Percentiles rank a stretch among this genome's conserved stretches.
phyloP scores from a whole-genome alignment of 2,797 vertebrate species.

The Pitangus sulphuratus region DNA sequence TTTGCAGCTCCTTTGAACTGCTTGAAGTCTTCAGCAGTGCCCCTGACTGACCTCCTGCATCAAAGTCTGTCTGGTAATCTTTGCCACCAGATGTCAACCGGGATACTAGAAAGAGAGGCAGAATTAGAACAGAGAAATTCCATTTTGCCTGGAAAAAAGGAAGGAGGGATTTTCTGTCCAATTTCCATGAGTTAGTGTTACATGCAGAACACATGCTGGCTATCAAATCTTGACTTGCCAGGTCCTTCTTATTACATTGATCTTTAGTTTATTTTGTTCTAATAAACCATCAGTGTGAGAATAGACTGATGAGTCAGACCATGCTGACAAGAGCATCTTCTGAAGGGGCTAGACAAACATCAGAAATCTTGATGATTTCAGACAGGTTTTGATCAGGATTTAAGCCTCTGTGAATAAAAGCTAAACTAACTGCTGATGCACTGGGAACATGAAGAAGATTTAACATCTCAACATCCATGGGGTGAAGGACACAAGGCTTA shows the following conservation, averaged over 20 bases:
- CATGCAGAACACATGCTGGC: not conserved
- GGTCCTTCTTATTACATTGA: not conserved
- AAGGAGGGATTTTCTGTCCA: not conserved
- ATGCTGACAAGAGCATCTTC: not conserved
- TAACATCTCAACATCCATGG: not conserved
- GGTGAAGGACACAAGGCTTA: not conserved
- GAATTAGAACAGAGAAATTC: not conserved
- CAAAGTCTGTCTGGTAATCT: not conserved
- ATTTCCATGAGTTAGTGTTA: not conserved
- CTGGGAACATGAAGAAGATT: not conserved
- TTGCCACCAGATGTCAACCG: not conserved
- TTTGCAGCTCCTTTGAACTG: not conserved
- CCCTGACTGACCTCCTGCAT: conserved; percentile 11
- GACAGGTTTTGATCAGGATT: not conserved
- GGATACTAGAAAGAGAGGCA: not conserved
- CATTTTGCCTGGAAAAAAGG: not conserved
- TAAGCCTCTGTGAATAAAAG: not conserved
- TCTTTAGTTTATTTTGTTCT: not conserved
- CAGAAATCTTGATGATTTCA: not conserved
- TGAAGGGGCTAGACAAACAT: not conserved
- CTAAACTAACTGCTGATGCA: not conserved
- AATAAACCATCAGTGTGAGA: not conserved
- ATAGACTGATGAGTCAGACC: not conserved
- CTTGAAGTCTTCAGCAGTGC: not conserved
- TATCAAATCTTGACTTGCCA: not conserved